Base-by-base conservation (phyloP, 2,113 vertebrate genomes). In the Microcebus ravelobensis region DNA sequence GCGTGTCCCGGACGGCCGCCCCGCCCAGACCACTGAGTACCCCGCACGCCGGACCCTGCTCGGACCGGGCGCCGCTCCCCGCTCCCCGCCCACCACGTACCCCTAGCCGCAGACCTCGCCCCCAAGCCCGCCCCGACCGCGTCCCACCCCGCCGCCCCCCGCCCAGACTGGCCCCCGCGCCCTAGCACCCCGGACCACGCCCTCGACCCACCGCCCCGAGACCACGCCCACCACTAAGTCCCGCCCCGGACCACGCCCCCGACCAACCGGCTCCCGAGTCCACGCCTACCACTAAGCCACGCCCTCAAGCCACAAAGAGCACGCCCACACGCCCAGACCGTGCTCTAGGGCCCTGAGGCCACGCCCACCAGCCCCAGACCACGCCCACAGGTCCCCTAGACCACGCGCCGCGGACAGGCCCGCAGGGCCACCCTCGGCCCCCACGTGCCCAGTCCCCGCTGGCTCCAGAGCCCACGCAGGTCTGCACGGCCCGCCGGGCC, bases 61-160 rank as follows among this genome's bases (percentile, higher is more conserved):
- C 12, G 0, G 6, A 10, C 17, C 0, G 6, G 21, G 42, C 3
- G 1, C 77, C 25, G 17, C 29, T 34, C 18, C 3, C 0, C 11
- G 11, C 45, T 10, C 15, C 50, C 6, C 23, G 21, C 55, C 36
- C 57, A 21, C 21, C 23, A 1, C 25, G 23, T 27, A 3, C 21
- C 11, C 25, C 70, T 1, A 45, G 6, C 70, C 39, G 6, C 39
- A 14, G 70, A 27, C 39, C 12, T 52, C 5, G 6, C 70, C 6
- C 23, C 12, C 21, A 2, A 5, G 21, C 36, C 70, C 5, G 20
- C 21, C 70, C 36, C 21, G 21, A 25, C 36, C 5, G 10, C 36
- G 20, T 6, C 70, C 70, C 70, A 25, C 39, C 2, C 21, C 10
- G 23, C 39, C 2, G 1, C 29, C 29, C 15, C 74, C 29, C 2